Evolutionary conservation across 2,888 invertebrate species (phyloP).

Genomic region (Carabus problematicus): DNA sequence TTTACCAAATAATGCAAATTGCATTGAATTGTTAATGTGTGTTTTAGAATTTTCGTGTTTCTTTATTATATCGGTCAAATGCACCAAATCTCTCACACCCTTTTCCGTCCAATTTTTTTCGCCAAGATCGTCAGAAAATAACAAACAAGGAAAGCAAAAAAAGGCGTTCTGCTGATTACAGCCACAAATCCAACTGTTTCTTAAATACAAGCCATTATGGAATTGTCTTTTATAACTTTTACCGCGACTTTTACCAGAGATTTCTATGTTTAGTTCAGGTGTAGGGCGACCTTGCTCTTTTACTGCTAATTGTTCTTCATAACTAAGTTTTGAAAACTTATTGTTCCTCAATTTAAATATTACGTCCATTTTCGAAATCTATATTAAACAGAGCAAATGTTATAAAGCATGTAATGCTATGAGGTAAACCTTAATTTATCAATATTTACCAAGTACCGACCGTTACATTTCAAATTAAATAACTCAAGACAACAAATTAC

Average conservation of each 20-base stretch:
- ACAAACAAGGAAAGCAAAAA: constrained; percentile 48
- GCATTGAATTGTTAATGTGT: no score
- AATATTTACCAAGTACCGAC: no score
- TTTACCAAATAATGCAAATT: constrained; percentile 30
- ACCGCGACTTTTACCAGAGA: constrained; percentile 19
- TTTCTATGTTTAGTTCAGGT: constrained; percentile 23
- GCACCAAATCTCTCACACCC: constrained; percentile 41
- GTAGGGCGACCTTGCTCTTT: constrained; percentile 29
- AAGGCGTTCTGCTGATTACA: constrained; percentile 45
- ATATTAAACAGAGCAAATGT: no score
- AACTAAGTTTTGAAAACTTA: not conserved
- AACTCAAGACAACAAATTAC: no score
- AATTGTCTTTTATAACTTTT: constrained; percentile 34
- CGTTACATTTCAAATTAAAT: no score
- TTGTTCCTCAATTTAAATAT: no score
- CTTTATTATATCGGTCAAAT: constrained; percentile 43
- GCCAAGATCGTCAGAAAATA: constrained; percentile 28
- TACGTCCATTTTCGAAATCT: no score
- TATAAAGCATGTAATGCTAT: no score
- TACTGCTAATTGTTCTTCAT: constrained; percentile 19
- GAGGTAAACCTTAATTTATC: no score
- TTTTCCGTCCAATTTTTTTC: no score
- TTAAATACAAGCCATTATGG: constrained; percentile 15
- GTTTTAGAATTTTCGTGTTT: constrained; percentile 39
- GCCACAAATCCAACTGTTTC: constrained; percentile 44